phyloP scores from a whole-genome alignment of 2,113 vertebrate genomes.

The Pachycephala philippinensis region DNA sequence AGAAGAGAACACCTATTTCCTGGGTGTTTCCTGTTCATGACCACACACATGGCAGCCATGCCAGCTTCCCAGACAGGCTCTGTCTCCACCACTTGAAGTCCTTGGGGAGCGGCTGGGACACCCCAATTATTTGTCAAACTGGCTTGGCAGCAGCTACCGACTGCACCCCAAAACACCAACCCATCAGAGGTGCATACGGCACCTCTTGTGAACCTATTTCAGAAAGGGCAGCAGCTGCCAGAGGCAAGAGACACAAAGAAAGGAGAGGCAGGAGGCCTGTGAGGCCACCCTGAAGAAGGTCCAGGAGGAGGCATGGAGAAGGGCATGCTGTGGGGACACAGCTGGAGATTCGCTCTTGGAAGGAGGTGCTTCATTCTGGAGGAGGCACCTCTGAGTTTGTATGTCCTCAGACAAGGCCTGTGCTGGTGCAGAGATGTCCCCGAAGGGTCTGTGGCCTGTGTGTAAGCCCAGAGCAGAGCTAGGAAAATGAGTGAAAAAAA shows the following conservation, averaged over 20 bases:
- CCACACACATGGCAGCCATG: rapidly evolving
- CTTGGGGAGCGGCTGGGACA: background rate
- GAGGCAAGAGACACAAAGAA: background rate
- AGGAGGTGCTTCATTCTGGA: background rate
- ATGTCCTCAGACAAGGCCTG: background rate
- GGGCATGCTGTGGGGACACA: background rate
- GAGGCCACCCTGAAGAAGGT: background rate
- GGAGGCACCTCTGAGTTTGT: background rate
- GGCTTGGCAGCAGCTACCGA: background rate
- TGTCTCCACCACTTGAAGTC: background rate
- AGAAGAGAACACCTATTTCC: background rate
- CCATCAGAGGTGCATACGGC: rapidly evolving
- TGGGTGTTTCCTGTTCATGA: background rate
- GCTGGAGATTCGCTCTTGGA: background rate
- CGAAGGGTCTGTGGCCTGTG: background rate
- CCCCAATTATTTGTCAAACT: background rate
- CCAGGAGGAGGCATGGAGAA: background rate
- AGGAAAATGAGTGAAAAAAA: background rate
- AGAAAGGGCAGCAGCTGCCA: background rate
- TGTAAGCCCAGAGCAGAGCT: background rate
- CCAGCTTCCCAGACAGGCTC: background rate
- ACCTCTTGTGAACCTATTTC: background rate
- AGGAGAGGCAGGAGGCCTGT: background rate
- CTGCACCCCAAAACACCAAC: background rate
- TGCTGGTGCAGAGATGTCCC: background rate